A percentile compares a stretch with the other conserved stretches of the same genome.
Conservation (phyloP, 2,888 invertebrate genomes). For the Bugula neritina region DNA sequence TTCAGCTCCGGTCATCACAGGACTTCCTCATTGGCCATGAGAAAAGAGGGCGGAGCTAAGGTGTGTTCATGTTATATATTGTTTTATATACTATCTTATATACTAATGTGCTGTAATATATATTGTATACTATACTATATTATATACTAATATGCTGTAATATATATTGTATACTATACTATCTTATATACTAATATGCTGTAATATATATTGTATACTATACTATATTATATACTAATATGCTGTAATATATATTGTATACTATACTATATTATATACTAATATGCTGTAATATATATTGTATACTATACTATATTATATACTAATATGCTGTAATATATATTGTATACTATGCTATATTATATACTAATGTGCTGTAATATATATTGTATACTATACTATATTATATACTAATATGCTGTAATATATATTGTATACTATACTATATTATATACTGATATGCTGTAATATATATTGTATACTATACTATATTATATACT, state of each 20-base stretch:
- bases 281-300: not conserved
- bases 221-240: not conserved
- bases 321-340: not conserved
- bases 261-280: not conserved
- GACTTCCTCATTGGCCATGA: slow-evolving; percentile 55
- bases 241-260: not conserved
- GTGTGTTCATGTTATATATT: too few species aligned
- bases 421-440: not conserved
- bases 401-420: not conserved
- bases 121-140: not conserved
- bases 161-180: not conserved
- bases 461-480: not conserved
- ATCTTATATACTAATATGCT: not conserved
- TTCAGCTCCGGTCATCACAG: not conserved
- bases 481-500: not conserved
- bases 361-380: not conserved
- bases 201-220: not conserved
- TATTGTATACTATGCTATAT: not conserved
- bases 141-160: not conserved
- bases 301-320: not conserved
- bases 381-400: not conserved
- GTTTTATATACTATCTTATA: not conserved
- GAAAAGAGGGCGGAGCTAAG: slow-evolving; percentile 87
- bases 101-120: not conserved
- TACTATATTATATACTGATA: not conserved